Evolutionary conservation across 2,888 invertebrate genomes (phyloP).

Genomic region (Oligia latruncula): DNA sequence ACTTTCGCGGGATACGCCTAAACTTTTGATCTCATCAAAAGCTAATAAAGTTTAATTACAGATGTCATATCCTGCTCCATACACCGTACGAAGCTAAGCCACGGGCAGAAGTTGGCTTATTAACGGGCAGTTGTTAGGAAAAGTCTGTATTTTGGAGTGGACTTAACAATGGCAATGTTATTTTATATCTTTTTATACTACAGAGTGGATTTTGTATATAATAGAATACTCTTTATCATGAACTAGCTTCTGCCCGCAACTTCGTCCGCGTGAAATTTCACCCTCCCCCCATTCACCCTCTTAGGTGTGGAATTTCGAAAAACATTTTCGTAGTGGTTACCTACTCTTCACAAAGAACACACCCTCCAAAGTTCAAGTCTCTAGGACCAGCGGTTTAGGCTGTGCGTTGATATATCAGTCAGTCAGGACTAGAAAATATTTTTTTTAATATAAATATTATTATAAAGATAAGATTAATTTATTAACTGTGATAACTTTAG

Average conservation of each 20-base stretch:
- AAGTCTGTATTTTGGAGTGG: neutral
- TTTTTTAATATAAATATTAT: too few species aligned
- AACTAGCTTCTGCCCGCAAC: too few species aligned
- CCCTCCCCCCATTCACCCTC: too few species aligned
- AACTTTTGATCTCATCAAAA: slow-evolving; percentile 41
- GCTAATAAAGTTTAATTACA: slow-evolving; percentile 57
- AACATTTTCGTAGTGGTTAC: too few species aligned
- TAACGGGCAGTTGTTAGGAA: slow-evolving; percentile 1
- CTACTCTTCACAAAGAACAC: too few species aligned
- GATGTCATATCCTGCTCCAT: slow-evolving; percentile 44
- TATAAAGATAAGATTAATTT: too few species aligned
- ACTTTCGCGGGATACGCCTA: slow-evolving; percentile 20
- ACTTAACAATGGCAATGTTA: neutral
- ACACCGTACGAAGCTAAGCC: slow-evolving; percentile 9
- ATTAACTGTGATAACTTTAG: neutral
- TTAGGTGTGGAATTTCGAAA: too few species aligned
- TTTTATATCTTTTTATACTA: neutral
- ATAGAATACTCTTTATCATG: neutral
- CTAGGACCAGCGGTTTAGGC: too few species aligned
- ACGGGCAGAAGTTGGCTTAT: slow-evolving; percentile 24
- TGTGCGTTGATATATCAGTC: too few species aligned
- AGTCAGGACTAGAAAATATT: too few species aligned
- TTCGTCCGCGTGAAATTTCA: too few species aligned
- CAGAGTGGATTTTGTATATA: neutral
- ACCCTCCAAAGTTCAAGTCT: too few species aligned